These are phyloP conservation scores for Crotalus horridus DNA, from an alignment of 2,113 vertebrate species.

Conservation along the genomic window DNA sequence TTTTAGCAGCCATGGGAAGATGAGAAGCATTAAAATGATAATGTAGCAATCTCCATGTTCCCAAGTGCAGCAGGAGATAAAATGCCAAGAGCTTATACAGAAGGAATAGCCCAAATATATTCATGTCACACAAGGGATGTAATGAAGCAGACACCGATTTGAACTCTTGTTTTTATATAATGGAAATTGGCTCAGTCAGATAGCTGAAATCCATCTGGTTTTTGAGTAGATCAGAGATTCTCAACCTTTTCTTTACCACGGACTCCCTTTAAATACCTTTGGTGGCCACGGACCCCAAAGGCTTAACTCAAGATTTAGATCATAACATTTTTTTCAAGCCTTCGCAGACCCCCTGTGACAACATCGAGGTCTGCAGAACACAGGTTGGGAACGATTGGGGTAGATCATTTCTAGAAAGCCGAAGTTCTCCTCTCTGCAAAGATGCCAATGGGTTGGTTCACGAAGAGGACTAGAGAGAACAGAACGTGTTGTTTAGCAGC, in stretches of 20 bases:
- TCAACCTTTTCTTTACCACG: background rate
- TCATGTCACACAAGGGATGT: background rate
- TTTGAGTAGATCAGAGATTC: background rate
- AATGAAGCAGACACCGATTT: background rate
- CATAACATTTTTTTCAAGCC: background rate
- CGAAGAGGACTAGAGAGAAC: background rate
- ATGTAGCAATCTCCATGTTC: background rate
- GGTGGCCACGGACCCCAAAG: background rate
- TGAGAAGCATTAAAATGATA: background rate
- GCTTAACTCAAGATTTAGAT: background rate
- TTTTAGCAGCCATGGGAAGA: background rate
- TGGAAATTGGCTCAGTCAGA: background rate
- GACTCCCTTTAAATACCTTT: background rate
- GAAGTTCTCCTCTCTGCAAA: background rate
- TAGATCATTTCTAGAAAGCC: background rate
- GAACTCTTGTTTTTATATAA: background rate
- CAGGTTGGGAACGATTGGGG: background rate
- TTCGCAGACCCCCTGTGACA: background rate
- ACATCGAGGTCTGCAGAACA: background rate
- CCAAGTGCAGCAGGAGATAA: background rate
- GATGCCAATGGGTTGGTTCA: background rate
- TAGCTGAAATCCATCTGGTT: background rate
- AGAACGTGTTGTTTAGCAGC: background rate
- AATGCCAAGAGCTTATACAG: background rate
- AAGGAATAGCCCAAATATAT: background rate